Evolutionary conservation across 92 coral and sea anemone species (phyloP), one percentile per base, ranked within the genome.

Genomic region (Meandrina meandrites): DNA sequence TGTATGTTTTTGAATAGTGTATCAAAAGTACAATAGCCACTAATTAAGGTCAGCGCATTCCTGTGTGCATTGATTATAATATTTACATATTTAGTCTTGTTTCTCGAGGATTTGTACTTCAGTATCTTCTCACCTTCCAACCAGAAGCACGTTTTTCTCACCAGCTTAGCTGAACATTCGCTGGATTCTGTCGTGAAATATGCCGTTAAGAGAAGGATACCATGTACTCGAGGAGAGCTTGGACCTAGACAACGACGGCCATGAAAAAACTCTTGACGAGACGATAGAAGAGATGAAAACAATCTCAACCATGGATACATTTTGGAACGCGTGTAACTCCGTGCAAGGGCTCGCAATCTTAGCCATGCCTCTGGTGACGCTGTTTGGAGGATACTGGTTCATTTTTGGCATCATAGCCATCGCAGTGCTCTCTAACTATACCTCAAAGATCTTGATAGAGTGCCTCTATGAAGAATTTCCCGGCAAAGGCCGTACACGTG

Each of bases 281-380:
- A 69, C 81, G 35, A 58, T 60, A 13, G 87, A 91, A 83, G 81
- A 89, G 77, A 30, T 81, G 91, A 88, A 93, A 75, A 93, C 91
- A 75, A 91, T 93, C 35, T 88, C 96, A 3, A 91, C 88, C 77
- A 88, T 93, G 50, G 96, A 93, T 31, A 91, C 96, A 19, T 93
- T 88, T 54, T 93, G 96, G 96, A 93, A 90, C 92, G 91, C 95
- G 89, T 93, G 95, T 64, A 90, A 92, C 58, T 88, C 96, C 28
- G 90, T 93, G 13, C 96, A 93, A 91, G 94, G 96, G 34, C 87
- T 93, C 40, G 86, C 89, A 14, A 76, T 93, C 58, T 62, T 91
- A 9, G 84, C 94, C 3, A 89, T 93, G 90, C 96, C 96, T 32
- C 72, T 93, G 17, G 94, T 87, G 32, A 89, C 94, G 16, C 80